Evolutionary conservation across 2,888 invertebrate species (phyloP).

Genomic region (Drosophila mettleri): DNA sequence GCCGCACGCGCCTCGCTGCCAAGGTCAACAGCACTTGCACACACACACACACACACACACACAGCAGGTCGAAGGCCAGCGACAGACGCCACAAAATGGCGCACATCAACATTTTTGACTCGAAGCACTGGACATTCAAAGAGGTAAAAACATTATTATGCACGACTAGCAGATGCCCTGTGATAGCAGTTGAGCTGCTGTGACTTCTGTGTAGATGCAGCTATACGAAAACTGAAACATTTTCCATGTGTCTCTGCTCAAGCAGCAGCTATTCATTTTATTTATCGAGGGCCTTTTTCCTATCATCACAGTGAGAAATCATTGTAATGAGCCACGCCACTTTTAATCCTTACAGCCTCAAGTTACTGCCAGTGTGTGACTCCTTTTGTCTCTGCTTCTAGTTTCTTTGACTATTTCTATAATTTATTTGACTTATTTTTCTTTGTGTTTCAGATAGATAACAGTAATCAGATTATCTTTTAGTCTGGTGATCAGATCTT

Average conservation of each 20-base stretch:
- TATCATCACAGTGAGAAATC: too few species aligned
- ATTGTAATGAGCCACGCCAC: too few species aligned
- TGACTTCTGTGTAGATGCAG: not conserved
- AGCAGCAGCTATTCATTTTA: too few species aligned
- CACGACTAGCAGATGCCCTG: not conserved
- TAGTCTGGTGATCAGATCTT: too few species aligned
- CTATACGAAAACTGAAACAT: not conserved
- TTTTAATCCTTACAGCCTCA: too few species aligned
- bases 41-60: constrained; percentile 3
- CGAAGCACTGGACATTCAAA: not conserved
- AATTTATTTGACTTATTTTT: too few species aligned
- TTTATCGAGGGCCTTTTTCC: too few species aligned
- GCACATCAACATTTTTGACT: constrained; percentile 8
- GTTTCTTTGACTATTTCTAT: too few species aligned
- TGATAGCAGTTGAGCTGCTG: not conserved
- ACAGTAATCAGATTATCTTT: too few species aligned
- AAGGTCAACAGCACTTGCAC: constrained; percentile 41
- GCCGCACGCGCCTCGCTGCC: constrained; percentile 37
- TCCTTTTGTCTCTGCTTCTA: too few species aligned
- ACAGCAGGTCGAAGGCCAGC: constrained; percentile 41
- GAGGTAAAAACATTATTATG: not conserved
- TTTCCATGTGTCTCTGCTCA: not conserved
- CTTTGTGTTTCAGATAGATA: too few species aligned
- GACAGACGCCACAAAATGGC: constrained; percentile 36
- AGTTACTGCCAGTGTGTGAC: too few species aligned